These are phyloP conservation scores for Malacoctenus gilli DNA, from an alignment of 2,797 vertebrate genomes.

Conservation along the genomic window DNA sequence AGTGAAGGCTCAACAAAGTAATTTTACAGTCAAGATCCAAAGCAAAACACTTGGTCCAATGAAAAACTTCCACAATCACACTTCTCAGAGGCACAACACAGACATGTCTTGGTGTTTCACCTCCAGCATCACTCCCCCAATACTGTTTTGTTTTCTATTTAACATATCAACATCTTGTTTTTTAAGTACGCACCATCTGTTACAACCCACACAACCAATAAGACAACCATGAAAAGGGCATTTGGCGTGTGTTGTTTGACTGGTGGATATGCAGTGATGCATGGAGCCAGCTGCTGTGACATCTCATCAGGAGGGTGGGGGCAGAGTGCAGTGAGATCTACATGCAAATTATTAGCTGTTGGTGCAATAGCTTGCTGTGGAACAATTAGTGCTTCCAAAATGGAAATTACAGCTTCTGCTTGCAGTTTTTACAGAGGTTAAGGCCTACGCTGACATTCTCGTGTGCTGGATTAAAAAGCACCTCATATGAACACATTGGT, in stretches of 20 bases:
- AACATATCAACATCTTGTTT: constrained; percentile 35
- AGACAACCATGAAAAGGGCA: constrained; percentile 37
- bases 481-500: constrained; percentile 25
- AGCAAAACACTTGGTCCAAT: constrained; percentile 37
- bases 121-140: constrained; percentile 12
- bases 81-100: constrained; percentile 50
- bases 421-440: constrained; percentile 22
- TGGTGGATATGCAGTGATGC: constrained; percentile 5
- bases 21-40: constrained; percentile 42
- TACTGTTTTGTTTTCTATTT: constrained; percentile 22
- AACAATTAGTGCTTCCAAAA: constrained; percentile 24
- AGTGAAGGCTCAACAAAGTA: constrained; percentile 32
- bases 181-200: constrained; percentile 25
- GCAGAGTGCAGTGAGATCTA: constrained; percentile 19
- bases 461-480: constrained; percentile 12
- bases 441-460: constrained; percentile 26
- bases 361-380: constrained; percentile 16
- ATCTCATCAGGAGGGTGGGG: not conserved
- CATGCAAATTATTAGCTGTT: constrained; percentile 26
- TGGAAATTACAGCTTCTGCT: constrained; percentile 5
- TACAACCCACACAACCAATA: constrained; percentile 45
- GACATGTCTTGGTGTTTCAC: constrained; percentile 21
- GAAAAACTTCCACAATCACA: constrained; percentile 29
- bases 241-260: constrained; percentile 53
- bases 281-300: constrained; percentile 11